Conservation (phyloP, 2,113 vertebrate genomes). For the Trogon surrucura region DNA sequence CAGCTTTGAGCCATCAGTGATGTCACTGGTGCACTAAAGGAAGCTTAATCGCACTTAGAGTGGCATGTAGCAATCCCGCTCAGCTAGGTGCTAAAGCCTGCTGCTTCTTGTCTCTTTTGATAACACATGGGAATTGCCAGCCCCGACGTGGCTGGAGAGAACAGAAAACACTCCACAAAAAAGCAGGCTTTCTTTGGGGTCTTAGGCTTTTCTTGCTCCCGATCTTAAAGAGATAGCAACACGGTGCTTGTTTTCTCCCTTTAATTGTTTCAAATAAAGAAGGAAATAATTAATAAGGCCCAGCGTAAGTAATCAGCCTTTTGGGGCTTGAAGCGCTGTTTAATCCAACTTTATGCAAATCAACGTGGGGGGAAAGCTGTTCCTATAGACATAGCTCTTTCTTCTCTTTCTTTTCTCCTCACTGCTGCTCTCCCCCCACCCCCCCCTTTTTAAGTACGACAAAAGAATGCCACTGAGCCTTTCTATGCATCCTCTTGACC, state of each 20-base stretch:
- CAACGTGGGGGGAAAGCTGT: not conserved
- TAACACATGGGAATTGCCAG: slow-evolving; percentile 77
- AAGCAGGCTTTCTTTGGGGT: slow-evolving; percentile 37
- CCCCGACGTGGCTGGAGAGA: slow-evolving; percentile 55
- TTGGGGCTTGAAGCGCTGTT: slow-evolving; percentile 6
- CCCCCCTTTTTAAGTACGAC: not conserved
- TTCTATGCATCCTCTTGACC: not conserved
- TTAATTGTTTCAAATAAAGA: slow-evolving; percentile 68
- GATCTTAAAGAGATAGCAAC: slow-evolving; percentile 46
- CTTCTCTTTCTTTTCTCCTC: slow-evolving; percentile 43
- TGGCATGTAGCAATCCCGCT: slow-evolving; percentile 81
- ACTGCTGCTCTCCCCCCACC: not conserved
- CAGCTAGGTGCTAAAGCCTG: slow-evolving; percentile 83
- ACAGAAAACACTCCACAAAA: slow-evolving; percentile 56
- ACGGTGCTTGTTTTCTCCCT: slow-evolving; percentile 33
- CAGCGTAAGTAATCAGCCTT: slow-evolving; percentile 17
- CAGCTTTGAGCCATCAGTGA: slow-evolving; percentile 83
- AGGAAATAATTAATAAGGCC: slow-evolving; percentile 64
- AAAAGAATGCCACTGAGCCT: slow-evolving; percentile 41
- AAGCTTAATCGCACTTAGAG: slow-evolving; percentile 82
- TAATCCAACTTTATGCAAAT: slow-evolving; percentile 57
- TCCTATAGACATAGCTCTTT: slow-evolving; percentile 33
- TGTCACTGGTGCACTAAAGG: slow-evolving; percentile 82
- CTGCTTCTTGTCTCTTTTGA: slow-evolving; percentile 86
- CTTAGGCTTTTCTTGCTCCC: not conserved